phyloP scores from a whole-genome alignment of 37 sponge, comb jelly and placozoan species.

The Eunapius fragilis region DNA sequence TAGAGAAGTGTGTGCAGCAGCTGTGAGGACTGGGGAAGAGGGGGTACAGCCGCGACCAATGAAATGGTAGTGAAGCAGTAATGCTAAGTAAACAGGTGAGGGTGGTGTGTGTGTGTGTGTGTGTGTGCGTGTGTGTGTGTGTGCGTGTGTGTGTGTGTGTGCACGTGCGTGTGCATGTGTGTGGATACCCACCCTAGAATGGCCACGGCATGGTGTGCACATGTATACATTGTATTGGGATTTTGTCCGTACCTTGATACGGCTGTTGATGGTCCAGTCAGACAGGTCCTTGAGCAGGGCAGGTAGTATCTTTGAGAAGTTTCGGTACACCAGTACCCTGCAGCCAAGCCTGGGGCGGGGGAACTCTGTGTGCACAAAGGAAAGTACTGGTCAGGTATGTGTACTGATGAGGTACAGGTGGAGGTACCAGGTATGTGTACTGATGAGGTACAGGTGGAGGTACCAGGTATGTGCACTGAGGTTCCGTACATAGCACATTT shows the following conservation, averaged over 20 bases:
- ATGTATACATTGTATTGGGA: too few relatives aligned
- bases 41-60: neutral
- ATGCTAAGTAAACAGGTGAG: too few relatives aligned
- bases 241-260: conserved; percentile 68
- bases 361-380: conserved; percentile 42
- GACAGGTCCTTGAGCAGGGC: conserved; percentile 83
- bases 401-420: neutral
- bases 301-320: conserved; percentile 91
- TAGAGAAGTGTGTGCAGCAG: conserved; percentile 68
- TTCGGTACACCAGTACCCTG: conserved; percentile 81
- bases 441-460: neutral
- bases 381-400: neutral
- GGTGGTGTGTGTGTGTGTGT: too few relatives aligned
- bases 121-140: too few relatives aligned
- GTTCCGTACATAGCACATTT: too few relatives aligned
- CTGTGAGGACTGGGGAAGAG: conserved; percentile 60
- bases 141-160: too few relatives aligned
- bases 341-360: conserved; percentile 87
- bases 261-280: conserved; percentile 89
- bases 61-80: neutral
- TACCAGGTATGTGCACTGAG: neutral
- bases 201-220: too few relatives aligned
- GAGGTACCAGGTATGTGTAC: neutral
- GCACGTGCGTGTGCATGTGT: too few relatives aligned
- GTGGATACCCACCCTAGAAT: too few relatives aligned